These are phyloP conservation scores for Sebastes baramenuke DNA, from an alignment of 2,797 vertebrate species.

Conservation along the genomic window DNA sequence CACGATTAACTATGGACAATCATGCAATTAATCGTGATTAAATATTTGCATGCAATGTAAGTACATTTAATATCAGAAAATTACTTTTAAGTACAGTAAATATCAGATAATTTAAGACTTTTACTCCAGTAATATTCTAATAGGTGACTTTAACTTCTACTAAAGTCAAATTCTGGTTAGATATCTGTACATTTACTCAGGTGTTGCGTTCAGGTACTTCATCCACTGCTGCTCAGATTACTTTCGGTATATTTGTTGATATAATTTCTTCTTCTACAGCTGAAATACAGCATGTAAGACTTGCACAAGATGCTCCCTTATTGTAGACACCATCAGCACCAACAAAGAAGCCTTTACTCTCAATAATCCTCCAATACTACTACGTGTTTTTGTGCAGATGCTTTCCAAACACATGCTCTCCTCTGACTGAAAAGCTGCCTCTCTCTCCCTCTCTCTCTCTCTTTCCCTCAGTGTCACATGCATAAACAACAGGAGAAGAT, in stretches of 20 bases:
- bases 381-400: neutral
- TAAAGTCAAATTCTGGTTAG: too few species aligned
- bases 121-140: too few species aligned
- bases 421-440: slow-evolving; percentile 16
- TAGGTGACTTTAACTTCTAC: too few species aligned
- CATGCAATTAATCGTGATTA: too few species aligned
- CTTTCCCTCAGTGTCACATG: neutral
- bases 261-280: neutral
- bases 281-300: neutral
- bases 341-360: neutral
- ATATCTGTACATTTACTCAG: too few species aligned
- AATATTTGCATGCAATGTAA: too few species aligned
- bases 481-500: slow-evolving; percentile 32
- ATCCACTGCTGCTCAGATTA: too few species aligned
- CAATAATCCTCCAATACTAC: neutral
- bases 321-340: neutral
- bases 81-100: too few species aligned
- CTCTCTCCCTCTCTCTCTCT: neutral
- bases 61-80: too few species aligned
- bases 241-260: neutral
- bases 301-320: neutral
- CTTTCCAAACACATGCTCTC: slow-evolving; percentile 2
- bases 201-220: too few species aligned
- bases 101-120: too few species aligned
- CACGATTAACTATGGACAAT: too few species aligned